These are phyloP conservation scores for Pentamera pediparva DNA, from an alignment of 53 echinoderm and acorn worm genomes.

Conservation along the genomic window DNA sequence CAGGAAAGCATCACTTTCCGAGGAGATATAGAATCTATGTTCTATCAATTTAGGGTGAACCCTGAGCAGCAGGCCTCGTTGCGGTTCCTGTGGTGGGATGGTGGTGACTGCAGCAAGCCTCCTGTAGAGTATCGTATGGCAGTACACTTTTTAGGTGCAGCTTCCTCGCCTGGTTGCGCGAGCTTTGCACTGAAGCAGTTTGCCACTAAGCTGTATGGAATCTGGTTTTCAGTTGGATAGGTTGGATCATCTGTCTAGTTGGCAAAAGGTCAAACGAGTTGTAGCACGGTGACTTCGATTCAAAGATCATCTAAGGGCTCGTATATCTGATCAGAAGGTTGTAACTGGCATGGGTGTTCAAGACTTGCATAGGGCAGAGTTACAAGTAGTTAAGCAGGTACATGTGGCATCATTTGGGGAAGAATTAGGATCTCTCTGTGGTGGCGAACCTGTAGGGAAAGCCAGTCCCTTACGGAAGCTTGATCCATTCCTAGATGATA, in stretches of 20 bases:
- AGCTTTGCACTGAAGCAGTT: conserved; percentile 34
- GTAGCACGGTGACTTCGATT: conserved; percentile 38
- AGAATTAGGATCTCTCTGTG: no score
- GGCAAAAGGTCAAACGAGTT: conserved; percentile 40
- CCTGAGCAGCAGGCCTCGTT: conserved; percentile 21
- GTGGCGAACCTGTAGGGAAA: no score
- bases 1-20: neutral
- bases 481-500: no score
- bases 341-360: no score
- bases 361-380: no score
- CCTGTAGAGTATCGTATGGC: conserved; percentile 42
- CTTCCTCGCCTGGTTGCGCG: no score
- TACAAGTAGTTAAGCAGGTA: no score
- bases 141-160: conserved; percentile 55
- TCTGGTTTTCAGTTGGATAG: no score
- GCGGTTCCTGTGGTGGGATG: conserved; percentile 39
- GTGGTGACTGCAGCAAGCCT: conserved; percentile 21
- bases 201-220: conserved; percentile 29
- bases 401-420: no score
- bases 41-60: neutral
- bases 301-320: conserved; percentile 15
- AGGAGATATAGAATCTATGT: no score
- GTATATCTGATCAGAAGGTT: no score
- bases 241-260: conserved; percentile 53
- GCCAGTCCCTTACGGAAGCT: no score